These are phyloP conservation scores for Pachyramphus minor DNA, from an alignment of 2,113 vertebrate genomes.

Conservation along the genomic window DNA sequence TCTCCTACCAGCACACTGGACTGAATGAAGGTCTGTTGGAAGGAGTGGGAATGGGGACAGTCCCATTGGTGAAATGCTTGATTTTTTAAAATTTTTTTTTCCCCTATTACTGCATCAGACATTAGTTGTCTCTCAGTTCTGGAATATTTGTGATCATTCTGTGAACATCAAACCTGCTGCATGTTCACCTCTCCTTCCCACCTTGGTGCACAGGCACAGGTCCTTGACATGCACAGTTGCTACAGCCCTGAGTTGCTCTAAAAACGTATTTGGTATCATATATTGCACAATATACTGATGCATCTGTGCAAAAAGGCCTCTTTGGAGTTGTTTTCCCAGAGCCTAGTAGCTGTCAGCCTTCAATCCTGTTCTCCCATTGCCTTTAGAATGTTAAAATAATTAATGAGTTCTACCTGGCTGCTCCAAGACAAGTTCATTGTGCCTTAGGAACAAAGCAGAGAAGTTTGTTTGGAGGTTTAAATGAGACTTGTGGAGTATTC, in stretches of 20 bases:
- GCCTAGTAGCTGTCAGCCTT: neutral
- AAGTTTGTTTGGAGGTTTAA: neutral
- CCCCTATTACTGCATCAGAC: neutral
- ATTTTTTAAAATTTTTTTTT: neutral
- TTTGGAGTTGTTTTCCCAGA: neutral
- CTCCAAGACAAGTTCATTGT: neutral
- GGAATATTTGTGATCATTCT: neutral
- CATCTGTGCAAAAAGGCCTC: neutral
- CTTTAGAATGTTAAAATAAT: neutral
- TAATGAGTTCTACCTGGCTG: neutral
- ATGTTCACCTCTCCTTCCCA: neutral
- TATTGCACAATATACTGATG: neutral
- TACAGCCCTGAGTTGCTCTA: neutral
- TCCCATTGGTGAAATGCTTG: neutral
- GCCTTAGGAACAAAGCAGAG: neutral
- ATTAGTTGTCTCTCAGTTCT: neutral
- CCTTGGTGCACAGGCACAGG: neutral
- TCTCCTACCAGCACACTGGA: neutral
- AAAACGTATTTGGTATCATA: neutral
- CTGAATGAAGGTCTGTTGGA: neutral
- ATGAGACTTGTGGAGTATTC: neutral
- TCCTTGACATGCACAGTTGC: neutral
- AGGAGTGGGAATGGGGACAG: neutral
- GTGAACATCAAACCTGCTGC: neutral
- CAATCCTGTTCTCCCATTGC: neutral